Conservation (phyloP, 23 tunicate species). For the Oikopleura dioica region DNA sequence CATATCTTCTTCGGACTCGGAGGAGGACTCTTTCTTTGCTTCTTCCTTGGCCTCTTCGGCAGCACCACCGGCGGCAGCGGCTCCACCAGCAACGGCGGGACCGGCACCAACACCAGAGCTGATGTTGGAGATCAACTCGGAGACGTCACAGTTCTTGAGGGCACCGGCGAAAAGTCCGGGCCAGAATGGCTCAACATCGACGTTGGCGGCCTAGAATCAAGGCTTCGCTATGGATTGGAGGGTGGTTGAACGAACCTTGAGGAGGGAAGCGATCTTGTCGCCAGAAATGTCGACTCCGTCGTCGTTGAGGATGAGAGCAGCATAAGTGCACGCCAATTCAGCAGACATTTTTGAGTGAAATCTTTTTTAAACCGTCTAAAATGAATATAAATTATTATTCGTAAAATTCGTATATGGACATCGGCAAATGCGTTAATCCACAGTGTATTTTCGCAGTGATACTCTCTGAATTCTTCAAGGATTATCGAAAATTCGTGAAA, state of each 20-base stretch:
- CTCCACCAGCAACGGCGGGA: background rate
- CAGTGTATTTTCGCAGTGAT: too few relatives aligned
- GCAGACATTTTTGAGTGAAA: too few relatives aligned
- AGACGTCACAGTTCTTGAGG: background rate
- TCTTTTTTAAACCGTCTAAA: too few relatives aligned
- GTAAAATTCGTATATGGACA: too few relatives aligned
- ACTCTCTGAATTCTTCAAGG: too few relatives aligned
- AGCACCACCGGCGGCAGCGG: background rate
- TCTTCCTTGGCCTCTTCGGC: background rate
- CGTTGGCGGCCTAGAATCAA: background rate
- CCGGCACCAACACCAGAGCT: background rate
- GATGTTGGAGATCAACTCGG: conserved; percentile 4
- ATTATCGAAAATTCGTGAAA: too few relatives aligned
- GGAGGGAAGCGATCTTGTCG: conserved; percentile 8
- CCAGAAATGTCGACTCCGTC: conserved; percentile 9
- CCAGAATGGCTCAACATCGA: conserved; percentile 14
- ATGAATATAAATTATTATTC: too few relatives aligned
- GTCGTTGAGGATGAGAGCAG: conserved; percentile 13
- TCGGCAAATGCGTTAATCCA: too few relatives aligned
- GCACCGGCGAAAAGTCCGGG: conserved; percentile 14
- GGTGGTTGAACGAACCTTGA: too few relatives aligned
- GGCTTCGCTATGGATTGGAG: too few relatives aligned
- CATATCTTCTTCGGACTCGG: background rate
- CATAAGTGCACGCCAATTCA: conserved; percentile 11
- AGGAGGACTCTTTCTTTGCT: background rate